Evolutionary conservation across 2,888 invertebrate species (phyloP).

Genomic region (Nesidiocoris tenuis): DNA sequence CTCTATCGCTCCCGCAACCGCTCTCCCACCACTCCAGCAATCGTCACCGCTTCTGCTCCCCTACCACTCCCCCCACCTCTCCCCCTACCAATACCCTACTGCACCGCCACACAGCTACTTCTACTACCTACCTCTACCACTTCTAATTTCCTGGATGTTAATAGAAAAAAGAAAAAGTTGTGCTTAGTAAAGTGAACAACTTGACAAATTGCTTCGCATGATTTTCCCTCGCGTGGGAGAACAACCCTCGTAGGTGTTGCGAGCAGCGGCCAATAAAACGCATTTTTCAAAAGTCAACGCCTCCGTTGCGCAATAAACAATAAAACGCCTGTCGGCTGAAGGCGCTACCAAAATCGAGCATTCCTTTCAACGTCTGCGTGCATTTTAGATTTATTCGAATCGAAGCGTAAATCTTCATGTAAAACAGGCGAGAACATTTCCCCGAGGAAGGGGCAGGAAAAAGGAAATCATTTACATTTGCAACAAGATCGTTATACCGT

Average conservation of each 20-base stretch:
- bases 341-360: neutral
- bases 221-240: neutral
- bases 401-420: conserved; percentile 25
- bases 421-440: conserved; percentile 4
- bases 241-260: neutral
- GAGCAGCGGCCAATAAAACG: neutral
- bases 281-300: neutral
- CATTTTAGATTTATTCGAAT: conserved; percentile 15
- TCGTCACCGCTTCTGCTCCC: too few relatives aligned
- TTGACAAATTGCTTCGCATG: neutral
- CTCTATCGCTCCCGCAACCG: too few relatives aligned
- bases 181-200: too few relatives aligned
- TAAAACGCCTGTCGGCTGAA: neutral
- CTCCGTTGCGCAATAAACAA: conserved; percentile 17
- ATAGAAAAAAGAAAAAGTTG: too few relatives aligned
- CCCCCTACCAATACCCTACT: too few relatives aligned
- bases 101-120: too few relatives aligned
- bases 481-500: conserved; percentile 5
- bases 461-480: conserved; percentile 18
- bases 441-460: neutral
- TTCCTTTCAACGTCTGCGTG: conserved; percentile 22
- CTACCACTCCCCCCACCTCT: too few relatives aligned
- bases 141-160: too few relatives aligned
- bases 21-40: too few relatives aligned
- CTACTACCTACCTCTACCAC: too few relatives aligned